Conservation (phyloP, 1,140 invertebrate species). For the Hirudo medicinalis region DNA sequence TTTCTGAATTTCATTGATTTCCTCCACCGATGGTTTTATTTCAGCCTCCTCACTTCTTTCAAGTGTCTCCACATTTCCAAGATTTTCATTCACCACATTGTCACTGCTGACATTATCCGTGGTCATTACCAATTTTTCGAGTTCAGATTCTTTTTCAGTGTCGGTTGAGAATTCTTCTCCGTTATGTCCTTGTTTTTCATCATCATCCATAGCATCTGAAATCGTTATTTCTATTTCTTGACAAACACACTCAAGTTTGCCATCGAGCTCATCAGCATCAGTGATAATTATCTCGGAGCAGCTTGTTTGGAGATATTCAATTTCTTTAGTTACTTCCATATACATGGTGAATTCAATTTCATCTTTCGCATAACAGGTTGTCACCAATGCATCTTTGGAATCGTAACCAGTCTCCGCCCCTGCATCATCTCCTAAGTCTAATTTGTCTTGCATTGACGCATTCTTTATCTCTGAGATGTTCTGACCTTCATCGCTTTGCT, state of each 20-base stretch:
- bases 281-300: slow-evolving; percentile 4
- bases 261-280: not conserved
- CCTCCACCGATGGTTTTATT: no score
- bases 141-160: not conserved
- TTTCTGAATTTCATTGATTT: no score
- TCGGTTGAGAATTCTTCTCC: not conserved
- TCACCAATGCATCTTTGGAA: not conserved
- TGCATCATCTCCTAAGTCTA: no score
- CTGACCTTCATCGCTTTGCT: no score
- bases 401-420: no score
- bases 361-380: not conserved
- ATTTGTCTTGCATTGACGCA: no score
- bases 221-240: not conserved
- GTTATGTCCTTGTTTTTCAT: no score
- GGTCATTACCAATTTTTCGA: not conserved
- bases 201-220: not conserved
- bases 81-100: no score
- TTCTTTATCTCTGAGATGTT: no score
- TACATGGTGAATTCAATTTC: not conserved
- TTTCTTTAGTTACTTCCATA: not conserved
- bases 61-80: no score
- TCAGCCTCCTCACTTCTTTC: no score
- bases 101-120: not conserved
- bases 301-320: not conserved
- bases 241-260: no score